Percentiles rank a stretch among this genome's conserved stretches.
phyloP scores from a whole-genome alignment of 1,140 invertebrate species.

The Brachystomella parvula region DNA sequence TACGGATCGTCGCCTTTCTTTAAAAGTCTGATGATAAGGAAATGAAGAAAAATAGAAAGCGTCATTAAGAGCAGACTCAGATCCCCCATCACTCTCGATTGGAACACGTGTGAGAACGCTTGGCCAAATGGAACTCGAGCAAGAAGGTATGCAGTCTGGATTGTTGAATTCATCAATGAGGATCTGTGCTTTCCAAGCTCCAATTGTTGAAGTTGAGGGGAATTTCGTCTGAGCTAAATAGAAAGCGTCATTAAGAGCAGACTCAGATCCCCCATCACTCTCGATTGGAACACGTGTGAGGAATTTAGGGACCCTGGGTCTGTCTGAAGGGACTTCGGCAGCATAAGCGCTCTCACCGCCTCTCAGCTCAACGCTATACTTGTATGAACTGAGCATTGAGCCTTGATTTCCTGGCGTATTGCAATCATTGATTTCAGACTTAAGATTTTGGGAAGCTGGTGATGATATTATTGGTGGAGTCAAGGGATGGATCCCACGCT shows the following conservation, averaged over 20 bases:
- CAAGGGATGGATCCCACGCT: neutral
- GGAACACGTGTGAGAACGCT: slow-evolving; percentile 39
- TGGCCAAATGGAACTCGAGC: slow-evolving; percentile 39
- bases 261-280: neutral
- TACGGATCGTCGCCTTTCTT: neutral
- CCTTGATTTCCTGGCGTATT: neutral
- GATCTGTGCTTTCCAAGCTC: slow-evolving; percentile 39
- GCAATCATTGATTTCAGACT: slow-evolving; percentile 3
- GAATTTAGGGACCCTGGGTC: too few relatives aligned
- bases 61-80: neutral
- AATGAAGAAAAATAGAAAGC: neutral
- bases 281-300: too few relatives aligned
- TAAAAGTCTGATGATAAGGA: neutral
- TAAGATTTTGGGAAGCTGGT: neutral
- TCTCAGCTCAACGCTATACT: neutral
- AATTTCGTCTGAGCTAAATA: slow-evolving; percentile 21
- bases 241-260: neutral
- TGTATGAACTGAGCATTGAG: neutral
- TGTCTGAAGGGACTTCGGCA: too few relatives aligned
- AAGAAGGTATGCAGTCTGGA: neutral
- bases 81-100: neutral
- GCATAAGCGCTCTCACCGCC: neutral
- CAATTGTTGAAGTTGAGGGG: slow-evolving; percentile 22
- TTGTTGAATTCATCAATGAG: slow-evolving; percentile 41
- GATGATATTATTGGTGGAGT: neutral